Evolutionary conservation across 2,888 invertebrate genomes (phyloP).

Genomic region (Teinopalpus imperialis): DNA sequence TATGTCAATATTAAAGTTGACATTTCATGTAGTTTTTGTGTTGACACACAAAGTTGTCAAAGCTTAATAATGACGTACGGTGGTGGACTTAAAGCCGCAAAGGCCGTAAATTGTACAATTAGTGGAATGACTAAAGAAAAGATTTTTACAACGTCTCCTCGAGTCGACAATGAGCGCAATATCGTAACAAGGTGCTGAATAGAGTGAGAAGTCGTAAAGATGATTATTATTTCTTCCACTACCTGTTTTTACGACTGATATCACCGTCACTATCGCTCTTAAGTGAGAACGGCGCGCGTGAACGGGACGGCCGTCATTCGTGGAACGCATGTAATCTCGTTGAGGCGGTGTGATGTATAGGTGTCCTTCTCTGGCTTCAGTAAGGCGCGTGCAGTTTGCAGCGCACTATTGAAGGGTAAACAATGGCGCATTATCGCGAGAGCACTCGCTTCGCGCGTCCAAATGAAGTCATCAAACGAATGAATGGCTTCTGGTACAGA

Average conservation of each 20-base stretch:
- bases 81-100: constrained; percentile 76
- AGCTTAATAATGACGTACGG: constrained; percentile 66
- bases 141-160: constrained; percentile 81
- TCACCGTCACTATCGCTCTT: constrained; percentile 59
- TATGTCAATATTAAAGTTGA: too few species aligned
- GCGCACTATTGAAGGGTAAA: constrained; percentile 81
- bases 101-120: constrained; percentile 81
- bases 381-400: constrained; percentile 73
- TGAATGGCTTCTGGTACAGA: constrained; percentile 70
- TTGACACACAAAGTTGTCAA: too few species aligned
- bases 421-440: constrained; percentile 80
- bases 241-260: constrained; percentile 80
- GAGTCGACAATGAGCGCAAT: constrained; percentile 79
- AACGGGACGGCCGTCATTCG: constrained; percentile 58
- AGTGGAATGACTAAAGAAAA: constrained; percentile 81
- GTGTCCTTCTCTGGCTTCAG: constrained; percentile 66
- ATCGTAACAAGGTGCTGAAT: constrained; percentile 83
- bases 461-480: constrained; percentile 82
- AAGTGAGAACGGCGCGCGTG: constrained; percentile 38
- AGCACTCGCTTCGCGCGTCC: constrained; percentile 74
- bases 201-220: constrained; percentile 83
- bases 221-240: constrained; percentile 84
- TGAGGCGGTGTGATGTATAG: constrained; percentile 49
- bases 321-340: constrained; percentile 51
- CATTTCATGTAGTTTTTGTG: too few species aligned